Conservation (phyloP, 2,113 vertebrate genomes). For the Nothobranchius kuhntae region DNA sequence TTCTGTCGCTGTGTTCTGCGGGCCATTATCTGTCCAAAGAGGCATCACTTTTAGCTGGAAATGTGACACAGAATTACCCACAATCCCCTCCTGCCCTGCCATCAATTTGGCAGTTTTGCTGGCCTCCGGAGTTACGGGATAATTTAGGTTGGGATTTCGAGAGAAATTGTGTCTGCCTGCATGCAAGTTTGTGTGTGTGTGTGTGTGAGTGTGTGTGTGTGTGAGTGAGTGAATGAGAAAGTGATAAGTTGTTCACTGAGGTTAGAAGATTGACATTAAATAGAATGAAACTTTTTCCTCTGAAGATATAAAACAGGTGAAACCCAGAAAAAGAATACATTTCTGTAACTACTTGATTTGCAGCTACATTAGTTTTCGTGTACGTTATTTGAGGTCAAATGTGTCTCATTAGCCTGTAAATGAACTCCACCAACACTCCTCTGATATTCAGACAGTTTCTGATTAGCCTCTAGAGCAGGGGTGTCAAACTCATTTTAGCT, state of each 20-base stretch:
- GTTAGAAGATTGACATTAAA: slow-evolving; percentile 51
- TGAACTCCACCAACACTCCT: slow-evolving; percentile 14
- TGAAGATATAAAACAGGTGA: slow-evolving; percentile 36
- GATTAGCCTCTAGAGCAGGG: slow-evolving; percentile 22
- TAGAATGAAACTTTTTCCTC: slow-evolving; percentile 39
- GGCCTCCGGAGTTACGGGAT: slow-evolving; percentile 47
- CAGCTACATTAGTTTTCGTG: slow-evolving; percentile 12
- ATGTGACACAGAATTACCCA: slow-evolving; percentile 74
- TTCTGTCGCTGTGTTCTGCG: slow-evolving; percentile 40
- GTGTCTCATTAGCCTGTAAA: slow-evolving; percentile 21
- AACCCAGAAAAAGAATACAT: slow-evolving; percentile 18
- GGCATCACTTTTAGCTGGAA: slow-evolving; percentile 57
- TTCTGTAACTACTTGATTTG: slow-evolving; percentile 28
- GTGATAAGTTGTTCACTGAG: slow-evolving; percentile 32
- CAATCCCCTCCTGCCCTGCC: slow-evolving; percentile 58
- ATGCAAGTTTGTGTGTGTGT: slow-evolving; percentile 15
- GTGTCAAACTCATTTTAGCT: no score
- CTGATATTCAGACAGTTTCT: slow-evolving; percentile 18
- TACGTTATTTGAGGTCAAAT: slow-evolving; percentile 30
- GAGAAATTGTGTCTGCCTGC: slow-evolving; percentile 35
- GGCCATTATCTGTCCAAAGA: slow-evolving; percentile 64
- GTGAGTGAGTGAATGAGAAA: slow-evolving; percentile 16
- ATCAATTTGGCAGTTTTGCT: slow-evolving; percentile 65
- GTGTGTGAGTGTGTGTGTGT: slow-evolving; percentile 11
- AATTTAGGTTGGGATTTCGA: slow-evolving; percentile 57